These are phyloP conservation scores for Netelia virgata DNA, from an alignment of 2,888 invertebrate species.

Conservation along the genomic window DNA sequence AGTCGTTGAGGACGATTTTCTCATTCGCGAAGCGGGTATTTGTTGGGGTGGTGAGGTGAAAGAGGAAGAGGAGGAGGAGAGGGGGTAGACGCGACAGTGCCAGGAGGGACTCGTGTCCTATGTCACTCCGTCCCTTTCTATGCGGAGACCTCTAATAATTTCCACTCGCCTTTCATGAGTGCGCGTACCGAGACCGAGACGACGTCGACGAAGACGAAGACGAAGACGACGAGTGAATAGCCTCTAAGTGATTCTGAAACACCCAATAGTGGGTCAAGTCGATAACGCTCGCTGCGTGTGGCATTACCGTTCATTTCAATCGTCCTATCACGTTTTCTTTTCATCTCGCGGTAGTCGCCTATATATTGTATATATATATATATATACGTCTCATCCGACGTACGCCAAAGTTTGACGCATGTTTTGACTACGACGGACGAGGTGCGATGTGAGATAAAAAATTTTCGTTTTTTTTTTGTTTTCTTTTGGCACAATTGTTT, in stretches of 20 bases:
- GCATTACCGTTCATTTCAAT: slow-evolving; percentile 63
- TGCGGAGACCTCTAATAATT: slow-evolving; percentile 61
- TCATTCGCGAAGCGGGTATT: slow-evolving; percentile 63
- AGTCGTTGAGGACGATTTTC: slow-evolving; percentile 67
- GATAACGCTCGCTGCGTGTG: slow-evolving; percentile 58
- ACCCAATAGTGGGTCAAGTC: slow-evolving; percentile 70
- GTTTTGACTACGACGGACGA: neutral
- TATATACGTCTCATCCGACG: neutral
- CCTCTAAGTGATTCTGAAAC: slow-evolving; percentile 68
- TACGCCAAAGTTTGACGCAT: neutral
- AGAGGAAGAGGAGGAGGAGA: neutral
- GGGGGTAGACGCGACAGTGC: neutral
- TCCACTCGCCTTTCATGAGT: slow-evolving; percentile 58
- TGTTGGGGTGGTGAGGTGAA: slow-evolving; percentile 22
- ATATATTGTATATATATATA: slow-evolving; percentile 2
- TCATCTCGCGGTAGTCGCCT: slow-evolving; percentile 35
- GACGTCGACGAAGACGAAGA: neutral
- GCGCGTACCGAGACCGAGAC: slow-evolving; percentile 42
- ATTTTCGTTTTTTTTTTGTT: neutral
- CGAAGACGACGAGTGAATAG: slow-evolving; percentile 64
- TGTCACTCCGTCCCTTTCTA: slow-evolving; percentile 47
- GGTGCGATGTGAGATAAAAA: neutral
- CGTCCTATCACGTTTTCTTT: slow-evolving; percentile 50
- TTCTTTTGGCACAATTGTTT: too few species aligned
- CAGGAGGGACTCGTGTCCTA: slow-evolving; percentile 1